phyloP scores from a whole-genome alignment of 35 echinoderm and acorn worm genomes.

The Apostichopus parvimensis region DNA sequence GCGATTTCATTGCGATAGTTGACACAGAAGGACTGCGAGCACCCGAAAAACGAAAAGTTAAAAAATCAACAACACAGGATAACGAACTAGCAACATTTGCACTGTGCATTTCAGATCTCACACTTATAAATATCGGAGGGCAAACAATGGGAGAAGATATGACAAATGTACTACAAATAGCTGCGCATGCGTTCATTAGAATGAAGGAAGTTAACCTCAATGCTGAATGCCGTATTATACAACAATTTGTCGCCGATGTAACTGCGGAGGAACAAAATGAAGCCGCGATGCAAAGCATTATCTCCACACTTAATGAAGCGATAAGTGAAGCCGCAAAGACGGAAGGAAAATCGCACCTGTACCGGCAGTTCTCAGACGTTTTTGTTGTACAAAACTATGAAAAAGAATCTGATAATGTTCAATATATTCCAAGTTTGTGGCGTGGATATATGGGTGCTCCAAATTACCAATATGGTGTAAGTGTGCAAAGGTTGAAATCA shows the following conservation, averaged over 20 bases:
- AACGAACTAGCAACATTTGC: constrained; percentile 51
- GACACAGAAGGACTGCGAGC: constrained; percentile 43
- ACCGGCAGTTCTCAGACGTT: constrained; percentile 46
- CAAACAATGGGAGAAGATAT: not conserved
- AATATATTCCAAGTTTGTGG: constrained; percentile 48
- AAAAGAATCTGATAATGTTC: not conserved
- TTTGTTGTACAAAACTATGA: constrained; percentile 11
- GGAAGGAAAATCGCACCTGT: not conserved
- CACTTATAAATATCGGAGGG: too few species aligned
- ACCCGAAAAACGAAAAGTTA: not conserved
- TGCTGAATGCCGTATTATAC: constrained; percentile 30
- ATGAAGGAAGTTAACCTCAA: constrained; percentile 46
- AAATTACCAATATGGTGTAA: constrained; percentile 24
- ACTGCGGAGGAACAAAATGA: constrained; percentile 24
- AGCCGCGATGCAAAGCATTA: constrained; percentile 24
- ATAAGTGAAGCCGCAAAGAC: not conserved
- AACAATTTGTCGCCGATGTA: constrained; percentile 44
- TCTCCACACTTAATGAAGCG: not conserved
- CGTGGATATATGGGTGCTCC: constrained; percentile 39
- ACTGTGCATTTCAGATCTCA: constrained; percentile 16
- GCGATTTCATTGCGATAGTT: constrained; percentile 42
- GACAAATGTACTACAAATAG: not conserved
- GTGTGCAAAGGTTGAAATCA: not conserved
- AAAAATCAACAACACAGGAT: not conserved
- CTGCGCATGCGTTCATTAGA: too few species aligned